Conservation (phyloP, 1,140 invertebrate species). For the Armadillidium nasatum region DNA sequence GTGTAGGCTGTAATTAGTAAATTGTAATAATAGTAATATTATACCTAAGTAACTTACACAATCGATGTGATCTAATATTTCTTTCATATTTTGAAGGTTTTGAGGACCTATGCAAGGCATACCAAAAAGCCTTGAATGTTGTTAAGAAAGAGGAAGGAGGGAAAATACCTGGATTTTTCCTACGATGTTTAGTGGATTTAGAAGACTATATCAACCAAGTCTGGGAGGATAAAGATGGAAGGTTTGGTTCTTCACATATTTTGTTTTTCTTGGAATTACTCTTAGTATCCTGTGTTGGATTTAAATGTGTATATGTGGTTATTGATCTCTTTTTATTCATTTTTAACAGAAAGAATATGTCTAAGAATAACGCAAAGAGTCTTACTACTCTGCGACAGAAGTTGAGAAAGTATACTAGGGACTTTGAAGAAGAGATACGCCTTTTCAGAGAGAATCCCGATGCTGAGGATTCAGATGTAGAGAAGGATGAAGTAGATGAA, state of each 20-base stretch:
- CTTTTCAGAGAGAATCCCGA: conserved; percentile 87
- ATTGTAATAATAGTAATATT: no score
- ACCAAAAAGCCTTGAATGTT: conserved; percentile 84
- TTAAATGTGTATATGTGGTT: no score
- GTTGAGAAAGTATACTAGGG: conserved; percentile 89
- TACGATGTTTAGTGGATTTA: conserved; percentile 81
- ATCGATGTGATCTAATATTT: no score
- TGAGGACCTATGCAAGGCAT: conserved; percentile 84
- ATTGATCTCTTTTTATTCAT: background rate
- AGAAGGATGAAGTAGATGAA: conserved; percentile 61
- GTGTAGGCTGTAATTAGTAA: no score
- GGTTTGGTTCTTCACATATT: conserved; percentile 7
- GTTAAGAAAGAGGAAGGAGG: conserved; percentile 89
- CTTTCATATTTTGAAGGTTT: conserved; percentile 60
- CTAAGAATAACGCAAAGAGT: conserved; percentile 87
- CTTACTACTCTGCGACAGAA: conserved; percentile 90
- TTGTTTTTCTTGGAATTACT: no score
- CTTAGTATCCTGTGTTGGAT: no score
- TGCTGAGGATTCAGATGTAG: conserved; percentile 75
- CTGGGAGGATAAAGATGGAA: conserved; percentile 74
- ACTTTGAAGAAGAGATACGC: conserved; percentile 78
- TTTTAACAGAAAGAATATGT: conserved; percentile 66
- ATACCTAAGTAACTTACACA: no score
- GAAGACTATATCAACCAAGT: conserved; percentile 91
- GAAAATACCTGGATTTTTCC: conserved; percentile 84